These are phyloP conservation scores for Drosophila infuscata DNA, from an alignment of 2,888 invertebrate species.

Conservation along the genomic window DNA sequence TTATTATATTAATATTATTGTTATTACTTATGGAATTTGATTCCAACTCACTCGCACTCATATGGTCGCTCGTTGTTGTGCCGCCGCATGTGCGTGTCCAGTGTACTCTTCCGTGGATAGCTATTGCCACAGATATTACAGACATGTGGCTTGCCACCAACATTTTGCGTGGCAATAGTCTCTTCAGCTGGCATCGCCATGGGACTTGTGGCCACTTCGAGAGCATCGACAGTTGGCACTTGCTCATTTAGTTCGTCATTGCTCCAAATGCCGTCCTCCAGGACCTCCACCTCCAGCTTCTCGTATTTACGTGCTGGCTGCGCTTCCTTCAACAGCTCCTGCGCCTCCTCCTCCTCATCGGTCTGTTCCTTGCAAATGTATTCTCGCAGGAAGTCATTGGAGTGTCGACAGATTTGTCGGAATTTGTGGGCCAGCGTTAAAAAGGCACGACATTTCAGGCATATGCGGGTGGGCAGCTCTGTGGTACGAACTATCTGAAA, in stretches of 20 bases:
- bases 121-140: constrained; percentile 84
- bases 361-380: constrained; percentile 61
- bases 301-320: constrained; percentile 41
- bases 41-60: constrained; percentile 83
- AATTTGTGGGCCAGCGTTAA: constrained; percentile 83
- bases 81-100: constrained; percentile 84
- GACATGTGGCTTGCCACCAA: constrained; percentile 65
- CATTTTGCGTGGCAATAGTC: neutral
- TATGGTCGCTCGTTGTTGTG: constrained; percentile 83
- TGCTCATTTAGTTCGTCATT: constrained; percentile 61
- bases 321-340: neutral
- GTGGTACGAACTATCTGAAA: constrained; percentile 66
- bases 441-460: constrained; percentile 76
- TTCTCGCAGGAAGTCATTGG: constrained; percentile 80
- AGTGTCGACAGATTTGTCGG: constrained; percentile 82
- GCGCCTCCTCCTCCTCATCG: constrained; percentile 34
- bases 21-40: neutral
- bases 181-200: constrained; percentile 9
- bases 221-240: constrained; percentile 2
- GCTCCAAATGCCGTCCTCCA: constrained; percentile 56
- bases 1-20: neutral
- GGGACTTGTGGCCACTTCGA: constrained; percentile 16
- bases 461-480: constrained; percentile 82
- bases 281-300: constrained; percentile 62
- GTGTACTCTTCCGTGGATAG: constrained; percentile 82